phyloP scores from a whole-genome alignment of 2,113 vertebrate genomes.

The Elephantulus edwardii region DNA sequence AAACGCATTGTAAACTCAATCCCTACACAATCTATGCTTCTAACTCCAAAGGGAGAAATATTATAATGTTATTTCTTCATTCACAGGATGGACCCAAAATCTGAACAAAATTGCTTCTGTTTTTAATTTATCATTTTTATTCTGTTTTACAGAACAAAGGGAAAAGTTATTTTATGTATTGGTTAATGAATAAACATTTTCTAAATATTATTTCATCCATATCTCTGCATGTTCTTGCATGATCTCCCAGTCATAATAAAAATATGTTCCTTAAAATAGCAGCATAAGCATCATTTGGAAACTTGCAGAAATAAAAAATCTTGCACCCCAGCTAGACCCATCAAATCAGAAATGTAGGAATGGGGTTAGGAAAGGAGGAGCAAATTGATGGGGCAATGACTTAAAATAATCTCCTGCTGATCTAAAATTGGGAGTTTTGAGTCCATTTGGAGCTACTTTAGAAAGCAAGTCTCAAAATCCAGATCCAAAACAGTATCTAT shows the following conservation, averaged over 20 bases:
- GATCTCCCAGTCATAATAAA: neutral
- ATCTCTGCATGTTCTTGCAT: neutral
- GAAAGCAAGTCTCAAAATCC: neutral
- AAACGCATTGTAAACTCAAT: slow-evolving; percentile 38
- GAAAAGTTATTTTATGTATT: slow-evolving; percentile 44
- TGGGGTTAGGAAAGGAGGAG: neutral
- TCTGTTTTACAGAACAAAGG: neutral
- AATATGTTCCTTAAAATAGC: neutral
- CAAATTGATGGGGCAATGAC: neutral
- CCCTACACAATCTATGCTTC: slow-evolving; percentile 56
- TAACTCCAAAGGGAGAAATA: slow-evolving; percentile 53
- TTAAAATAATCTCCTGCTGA: neutral
- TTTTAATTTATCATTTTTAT: slow-evolving; percentile 46
- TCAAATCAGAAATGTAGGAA: no score
- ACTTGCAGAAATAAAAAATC: neutral
- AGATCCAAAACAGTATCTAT: no score
- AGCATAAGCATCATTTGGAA: neutral
- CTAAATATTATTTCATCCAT: neutral
- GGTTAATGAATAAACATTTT: neutral
- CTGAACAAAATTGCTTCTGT: slow-evolving; percentile 13
- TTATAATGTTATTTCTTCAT: slow-evolving; percentile 19
- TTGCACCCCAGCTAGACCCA: accelerated
- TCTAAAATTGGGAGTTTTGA: neutral
- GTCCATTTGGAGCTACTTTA: neutral
- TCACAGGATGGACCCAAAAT: slow-evolving; percentile 3